Percentiles rank a stretch among this genome's conserved stretches.
Evolutionary conservation across 2,797 vertebrate genomes (phyloP).

Genomic region (Anableps anableps): DNA sequence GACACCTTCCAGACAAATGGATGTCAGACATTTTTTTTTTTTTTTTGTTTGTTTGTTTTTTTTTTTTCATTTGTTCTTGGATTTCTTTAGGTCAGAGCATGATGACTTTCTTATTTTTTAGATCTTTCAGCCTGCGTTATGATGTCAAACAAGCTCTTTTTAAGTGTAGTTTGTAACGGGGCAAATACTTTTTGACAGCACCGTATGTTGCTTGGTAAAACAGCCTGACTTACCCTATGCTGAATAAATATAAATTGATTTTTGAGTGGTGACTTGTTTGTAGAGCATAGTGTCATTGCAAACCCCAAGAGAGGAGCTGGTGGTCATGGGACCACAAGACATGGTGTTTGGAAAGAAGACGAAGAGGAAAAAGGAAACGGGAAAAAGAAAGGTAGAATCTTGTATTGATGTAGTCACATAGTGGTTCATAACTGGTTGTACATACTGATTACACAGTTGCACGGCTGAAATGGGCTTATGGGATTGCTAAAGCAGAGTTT

Average conservation of each 20-base stretch:
- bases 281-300: slow-evolving; percentile 43
- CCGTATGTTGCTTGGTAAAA: slow-evolving; percentile 13
- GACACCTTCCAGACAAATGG: not conserved
- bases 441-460: slow-evolving; percentile 1
- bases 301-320: slow-evolving; percentile 34
- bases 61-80: not conserved
- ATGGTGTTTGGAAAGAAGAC: slow-evolving; percentile 38
- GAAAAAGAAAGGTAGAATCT: slow-evolving; percentile 68
- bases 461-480: not conserved
- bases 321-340: slow-evolving; percentile 27
- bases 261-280: slow-evolving; percentile 55
- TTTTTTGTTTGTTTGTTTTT: not conserved
- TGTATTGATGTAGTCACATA: not conserved
- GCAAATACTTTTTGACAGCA: not conserved
- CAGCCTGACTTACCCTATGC: slow-evolving; percentile 27
- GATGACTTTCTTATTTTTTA: not conserved
- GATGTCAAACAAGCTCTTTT: not conserved
- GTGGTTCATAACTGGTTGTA: slow-evolving; percentile 52
- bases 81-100: not conserved
- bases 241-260: slow-evolving; percentile 44
- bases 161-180: not conserved
- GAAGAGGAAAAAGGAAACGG: slow-evolving; percentile 36
- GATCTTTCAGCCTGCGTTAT: not conserved
- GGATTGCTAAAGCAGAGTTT: not conserved
- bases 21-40: not conserved